phyloP scores from a whole-genome alignment of 2,888 invertebrate genomes.

The Pollenia amentaria region DNA sequence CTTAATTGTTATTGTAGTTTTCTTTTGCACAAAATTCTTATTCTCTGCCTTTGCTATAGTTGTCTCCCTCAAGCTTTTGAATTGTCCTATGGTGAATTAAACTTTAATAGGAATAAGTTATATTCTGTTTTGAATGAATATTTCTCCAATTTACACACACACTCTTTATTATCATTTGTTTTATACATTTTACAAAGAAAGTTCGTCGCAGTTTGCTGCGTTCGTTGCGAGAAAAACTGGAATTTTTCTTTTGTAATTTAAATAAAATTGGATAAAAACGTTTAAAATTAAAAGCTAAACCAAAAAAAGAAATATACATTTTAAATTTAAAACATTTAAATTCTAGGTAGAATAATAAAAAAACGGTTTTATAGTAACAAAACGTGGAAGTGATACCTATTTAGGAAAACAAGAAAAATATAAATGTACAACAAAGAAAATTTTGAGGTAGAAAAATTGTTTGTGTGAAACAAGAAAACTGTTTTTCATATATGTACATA shows the following conservation, averaged over 20 bases:
- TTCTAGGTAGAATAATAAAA: constrained; percentile 22
- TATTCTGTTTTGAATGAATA: constrained; percentile 22
- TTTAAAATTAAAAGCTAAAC: constrained; percentile 21
- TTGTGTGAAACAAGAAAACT: constrained; percentile 21
- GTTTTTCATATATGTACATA: background rate
- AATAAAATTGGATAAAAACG: constrained; percentile 23
- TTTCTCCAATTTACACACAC: constrained; percentile 2
- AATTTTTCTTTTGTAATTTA: constrained; percentile 47
- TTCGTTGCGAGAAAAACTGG: constrained; percentile 60
- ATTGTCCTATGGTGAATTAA: background rate
- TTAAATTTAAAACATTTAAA: constrained; percentile 37
- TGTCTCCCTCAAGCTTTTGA: constrained; percentile 9
- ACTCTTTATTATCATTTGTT: constrained; percentile 64
- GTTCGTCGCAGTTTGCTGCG: constrained; percentile 70
- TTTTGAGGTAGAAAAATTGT: constrained; percentile 25
- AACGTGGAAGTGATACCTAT: constrained; percentile 37
- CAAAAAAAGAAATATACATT: constrained; percentile 14
- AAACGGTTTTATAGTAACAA: background rate
- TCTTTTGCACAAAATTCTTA: constrained; percentile 8
- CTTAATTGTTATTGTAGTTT: constrained; percentile 15
- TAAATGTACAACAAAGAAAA: constrained; percentile 44
- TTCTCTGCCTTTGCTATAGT: background rate
- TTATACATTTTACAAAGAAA: constrained; percentile 66
- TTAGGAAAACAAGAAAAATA: background rate
- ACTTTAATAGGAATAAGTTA: background rate